A percentile compares a stretch with the other conserved stretches of the same genome.
Conservation (phyloP, 2,113 vertebrate species). For the Rynchops niger region DNA sequence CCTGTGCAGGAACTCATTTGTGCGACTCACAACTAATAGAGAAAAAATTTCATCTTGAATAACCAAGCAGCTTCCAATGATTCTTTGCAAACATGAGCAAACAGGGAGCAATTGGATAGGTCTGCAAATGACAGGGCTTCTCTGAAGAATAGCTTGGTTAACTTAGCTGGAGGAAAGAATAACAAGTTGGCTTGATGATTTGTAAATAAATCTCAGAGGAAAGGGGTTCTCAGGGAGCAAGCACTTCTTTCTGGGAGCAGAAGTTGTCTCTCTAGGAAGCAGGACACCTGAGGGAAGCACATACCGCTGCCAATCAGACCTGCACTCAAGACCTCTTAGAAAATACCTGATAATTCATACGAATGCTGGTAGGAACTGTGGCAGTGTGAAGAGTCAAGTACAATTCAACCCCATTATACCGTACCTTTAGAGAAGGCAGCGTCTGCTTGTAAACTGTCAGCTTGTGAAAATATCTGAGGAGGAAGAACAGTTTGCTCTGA, state of each 20-base stretch:
- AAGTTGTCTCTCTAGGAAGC: not conserved
- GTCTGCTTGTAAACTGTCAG: not conserved
- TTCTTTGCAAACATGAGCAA: not conserved
- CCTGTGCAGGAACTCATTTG: not conserved
- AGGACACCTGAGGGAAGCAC: not conserved
- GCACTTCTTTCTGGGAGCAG: not conserved
- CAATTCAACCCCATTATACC: not conserved
- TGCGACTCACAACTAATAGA: not conserved
- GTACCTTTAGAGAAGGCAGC: not conserved
- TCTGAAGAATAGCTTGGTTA: not conserved
- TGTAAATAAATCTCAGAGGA: not conserved
- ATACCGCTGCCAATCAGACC: not conserved
- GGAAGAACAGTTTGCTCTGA: not conserved
- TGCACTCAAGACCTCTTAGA: not conserved
- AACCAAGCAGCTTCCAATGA: not conserved
- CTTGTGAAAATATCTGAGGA: not conserved
- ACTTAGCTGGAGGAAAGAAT: not conserved
- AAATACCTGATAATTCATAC: not conserved
- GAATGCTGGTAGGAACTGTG: not conserved
- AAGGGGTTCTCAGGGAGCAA: not conserved
- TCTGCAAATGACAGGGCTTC: not conserved
- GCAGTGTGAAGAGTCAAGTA: not conserved
- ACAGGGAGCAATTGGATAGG: not conserved
- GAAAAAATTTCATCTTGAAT: not conserved
- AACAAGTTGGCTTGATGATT: not conserved